Evolutionary conservation across 1,140 invertebrate species (phyloP).

Genomic region (Leptopilina boulardi): DNA sequence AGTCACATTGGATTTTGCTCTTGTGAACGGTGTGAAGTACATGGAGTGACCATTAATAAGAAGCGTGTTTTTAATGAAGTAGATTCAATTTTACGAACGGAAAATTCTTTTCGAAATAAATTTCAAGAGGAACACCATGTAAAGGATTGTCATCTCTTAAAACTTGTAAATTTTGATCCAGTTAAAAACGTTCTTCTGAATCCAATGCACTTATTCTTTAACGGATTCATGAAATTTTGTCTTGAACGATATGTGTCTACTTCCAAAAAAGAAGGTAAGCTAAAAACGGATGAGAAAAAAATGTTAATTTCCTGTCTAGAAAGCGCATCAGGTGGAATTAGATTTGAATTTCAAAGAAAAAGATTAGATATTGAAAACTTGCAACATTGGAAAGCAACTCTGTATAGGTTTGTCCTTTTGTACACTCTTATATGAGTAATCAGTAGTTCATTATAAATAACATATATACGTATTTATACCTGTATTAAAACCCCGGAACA

Average conservation of each 20-base stretch:
- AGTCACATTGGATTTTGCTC: constrained; percentile 42
- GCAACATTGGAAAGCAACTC: constrained; percentile 45
- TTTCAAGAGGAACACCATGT: constrained; percentile 38
- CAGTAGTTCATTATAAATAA: not conserved
- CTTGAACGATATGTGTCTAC: constrained; percentile 19
- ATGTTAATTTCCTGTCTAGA: not conserved
- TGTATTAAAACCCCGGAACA: no score
- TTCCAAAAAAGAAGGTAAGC: not conserved
- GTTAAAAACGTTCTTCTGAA: constrained; percentile 38
- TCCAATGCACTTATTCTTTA: constrained; percentile 40
- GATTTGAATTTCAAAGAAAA: constrained; percentile 45
- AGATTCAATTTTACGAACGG: constrained; percentile 34
- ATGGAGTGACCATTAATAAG: constrained; percentile 35
- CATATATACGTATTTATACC: not conserved
- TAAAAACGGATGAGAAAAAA: not conserved
- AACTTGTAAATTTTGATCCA: constrained; percentile 28
- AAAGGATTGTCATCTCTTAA: constrained; percentile 27
- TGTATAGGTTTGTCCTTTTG: constrained; percentile 38
- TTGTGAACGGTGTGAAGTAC: constrained; percentile 42
- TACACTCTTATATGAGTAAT: no score
- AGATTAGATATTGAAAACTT: constrained; percentile 34
- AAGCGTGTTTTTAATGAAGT: constrained; percentile 27
- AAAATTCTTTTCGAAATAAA: constrained; percentile 46
- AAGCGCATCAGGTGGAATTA: not conserved
- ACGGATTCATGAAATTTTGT: constrained; percentile 29